These are phyloP conservation scores for Pristionchus fissidentatus DNA, from an alignment of 2,888 invertebrate species.

Conservation along the genomic window DNA sequence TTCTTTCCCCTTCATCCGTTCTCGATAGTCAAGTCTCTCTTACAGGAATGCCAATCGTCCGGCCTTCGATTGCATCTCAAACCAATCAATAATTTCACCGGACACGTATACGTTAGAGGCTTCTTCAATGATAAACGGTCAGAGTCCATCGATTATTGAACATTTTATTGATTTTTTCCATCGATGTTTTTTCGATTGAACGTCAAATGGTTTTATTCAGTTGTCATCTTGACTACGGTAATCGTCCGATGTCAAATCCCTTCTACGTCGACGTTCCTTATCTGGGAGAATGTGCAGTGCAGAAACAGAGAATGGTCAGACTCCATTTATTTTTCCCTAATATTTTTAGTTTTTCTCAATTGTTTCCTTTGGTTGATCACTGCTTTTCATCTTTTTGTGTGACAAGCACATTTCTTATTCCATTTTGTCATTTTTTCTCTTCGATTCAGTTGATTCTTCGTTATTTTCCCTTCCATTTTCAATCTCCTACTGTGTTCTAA, in stretches of 20 bases:
- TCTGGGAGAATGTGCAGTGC: constrained; percentile 68
- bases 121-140: constrained; percentile 59
- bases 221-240: constrained; percentile 68
- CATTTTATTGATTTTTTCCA: not conserved
- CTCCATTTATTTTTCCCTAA: not conserved
- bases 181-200: not conserved
- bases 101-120: constrained; percentile 74
- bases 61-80: constrained; percentile 34
- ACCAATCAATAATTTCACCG: constrained; percentile 63
- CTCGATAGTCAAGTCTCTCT: not conserved
- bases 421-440: not conserved
- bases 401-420: not conserved
- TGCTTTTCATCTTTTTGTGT: not conserved
- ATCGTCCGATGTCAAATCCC: constrained; percentile 59
- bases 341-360: not conserved
- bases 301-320: constrained; percentile 60
- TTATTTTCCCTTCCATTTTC: not conserved
- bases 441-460: not conserved
- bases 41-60: constrained; percentile 46
- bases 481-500: not conserved
- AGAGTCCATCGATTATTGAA: not conserved
- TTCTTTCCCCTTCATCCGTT: too few species aligned
- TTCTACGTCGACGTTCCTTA: constrained; percentile 72
- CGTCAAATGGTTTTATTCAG: constrained; percentile 25
- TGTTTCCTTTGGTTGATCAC: not conserved